Conservation (phyloP, 1,140 invertebrate species). For the Sinonovacula constricta region DNA sequence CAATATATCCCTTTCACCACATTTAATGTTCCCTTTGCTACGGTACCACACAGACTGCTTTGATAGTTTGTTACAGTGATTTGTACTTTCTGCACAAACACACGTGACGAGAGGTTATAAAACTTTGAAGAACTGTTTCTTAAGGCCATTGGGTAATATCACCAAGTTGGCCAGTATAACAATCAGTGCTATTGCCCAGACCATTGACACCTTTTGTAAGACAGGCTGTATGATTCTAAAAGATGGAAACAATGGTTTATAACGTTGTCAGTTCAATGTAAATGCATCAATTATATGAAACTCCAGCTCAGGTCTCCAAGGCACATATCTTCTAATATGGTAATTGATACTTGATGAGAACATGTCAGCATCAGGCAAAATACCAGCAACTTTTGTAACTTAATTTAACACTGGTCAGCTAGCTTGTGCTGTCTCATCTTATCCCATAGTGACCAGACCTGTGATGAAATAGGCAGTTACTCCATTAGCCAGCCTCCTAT, state of each 20-base stretch:
- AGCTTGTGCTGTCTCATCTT: too few species aligned
- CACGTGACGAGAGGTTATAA: too few species aligned
- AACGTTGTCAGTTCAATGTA: not conserved
- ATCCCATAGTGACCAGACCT: too few species aligned
- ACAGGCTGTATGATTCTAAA: not conserved
- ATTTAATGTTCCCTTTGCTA: too few species aligned
- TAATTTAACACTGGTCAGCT: not conserved
- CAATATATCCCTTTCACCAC: too few species aligned
- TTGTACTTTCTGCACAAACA: too few species aligned
- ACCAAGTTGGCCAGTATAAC: not conserved
- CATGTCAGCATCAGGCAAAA: not conserved
- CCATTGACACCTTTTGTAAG: not conserved
- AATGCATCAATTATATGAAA: not conserved
- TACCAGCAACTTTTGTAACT: not conserved
- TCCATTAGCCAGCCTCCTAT: too few species aligned
- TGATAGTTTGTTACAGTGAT: too few species aligned
- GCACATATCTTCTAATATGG: not conserved
- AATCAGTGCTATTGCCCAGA: not conserved
- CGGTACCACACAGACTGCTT: too few species aligned
- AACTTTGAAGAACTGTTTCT: too few species aligned
- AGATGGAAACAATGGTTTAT: not conserved
- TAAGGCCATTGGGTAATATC: not conserved
- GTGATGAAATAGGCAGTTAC: too few species aligned
- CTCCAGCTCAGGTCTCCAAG: not conserved
- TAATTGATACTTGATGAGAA: not conserved